Conservation (phyloP, 2,113 vertebrate genomes). For the Antidorcas marsupialis region DNA sequence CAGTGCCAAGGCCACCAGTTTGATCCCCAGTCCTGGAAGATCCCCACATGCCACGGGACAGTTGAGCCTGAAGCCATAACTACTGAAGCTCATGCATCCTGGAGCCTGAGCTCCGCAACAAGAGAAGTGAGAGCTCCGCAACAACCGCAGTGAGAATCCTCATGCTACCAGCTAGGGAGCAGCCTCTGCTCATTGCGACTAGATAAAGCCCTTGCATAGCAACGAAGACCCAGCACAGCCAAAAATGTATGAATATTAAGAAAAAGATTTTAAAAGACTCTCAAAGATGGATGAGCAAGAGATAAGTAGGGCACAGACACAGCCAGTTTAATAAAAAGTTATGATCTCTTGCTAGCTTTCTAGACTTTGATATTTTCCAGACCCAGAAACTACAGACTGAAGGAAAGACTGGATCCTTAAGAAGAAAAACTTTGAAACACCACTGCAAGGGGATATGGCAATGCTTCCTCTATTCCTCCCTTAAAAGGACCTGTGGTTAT, state of each 20-base stretch:
- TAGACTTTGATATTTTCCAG: not conserved
- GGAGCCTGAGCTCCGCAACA: rapidly evolving
- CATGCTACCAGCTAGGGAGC: not conserved
- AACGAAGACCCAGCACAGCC: not conserved
- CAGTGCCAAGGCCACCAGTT: not conserved
- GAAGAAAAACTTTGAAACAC: not conserved
- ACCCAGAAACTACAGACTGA: not conserved
- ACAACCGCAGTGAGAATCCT: not conserved
- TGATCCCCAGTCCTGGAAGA: not conserved
- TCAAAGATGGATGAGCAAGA: not conserved
- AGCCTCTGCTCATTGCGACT: rapidly evolving
- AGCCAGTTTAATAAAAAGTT: not conserved
- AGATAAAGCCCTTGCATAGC: not conserved
- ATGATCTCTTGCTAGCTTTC: not conserved
- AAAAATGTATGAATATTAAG: not conserved
- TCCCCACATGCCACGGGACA: not conserved
- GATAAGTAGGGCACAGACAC: not conserved
- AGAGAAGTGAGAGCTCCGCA: not conserved
- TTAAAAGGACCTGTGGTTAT: not conserved
- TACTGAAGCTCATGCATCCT: not conserved
- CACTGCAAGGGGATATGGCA: not conserved
- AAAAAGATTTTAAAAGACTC: not conserved
- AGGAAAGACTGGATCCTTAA: not conserved
- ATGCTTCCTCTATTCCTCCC: not conserved
- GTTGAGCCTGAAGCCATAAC: not conserved